Conservation (phyloP, 2,113 vertebrate genomes). For the Bos javanicus region DNA sequence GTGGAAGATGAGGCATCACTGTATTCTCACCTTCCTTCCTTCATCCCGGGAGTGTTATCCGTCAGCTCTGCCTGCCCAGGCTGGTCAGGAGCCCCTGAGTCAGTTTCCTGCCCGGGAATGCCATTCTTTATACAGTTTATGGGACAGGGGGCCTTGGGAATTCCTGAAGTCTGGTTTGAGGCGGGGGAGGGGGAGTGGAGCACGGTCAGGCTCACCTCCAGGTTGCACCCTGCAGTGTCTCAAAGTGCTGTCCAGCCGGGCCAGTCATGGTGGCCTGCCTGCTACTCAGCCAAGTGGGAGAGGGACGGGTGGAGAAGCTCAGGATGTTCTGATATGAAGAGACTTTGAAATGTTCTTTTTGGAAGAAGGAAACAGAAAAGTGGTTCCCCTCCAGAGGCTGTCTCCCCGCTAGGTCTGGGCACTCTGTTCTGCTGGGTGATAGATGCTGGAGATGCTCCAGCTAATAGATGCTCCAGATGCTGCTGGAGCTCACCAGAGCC, state of each 20-base stretch:
- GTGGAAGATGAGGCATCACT: not conserved
- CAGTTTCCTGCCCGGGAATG: conserved; percentile 23
- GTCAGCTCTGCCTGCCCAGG: conserved; percentile 9
- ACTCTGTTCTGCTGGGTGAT: not conserved
- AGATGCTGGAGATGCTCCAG: not conserved
- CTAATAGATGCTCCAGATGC: not conserved
- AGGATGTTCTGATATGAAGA: not conserved
- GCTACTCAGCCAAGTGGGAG: not conserved
- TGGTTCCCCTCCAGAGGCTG: not conserved
- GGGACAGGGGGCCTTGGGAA: not conserved
- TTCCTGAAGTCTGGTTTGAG: not conserved
- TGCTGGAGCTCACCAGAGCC: not conserved
- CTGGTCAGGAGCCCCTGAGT: conserved; percentile 35
- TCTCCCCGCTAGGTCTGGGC: not conserved
- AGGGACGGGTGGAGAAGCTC: not conserved
- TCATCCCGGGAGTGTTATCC: not conserved
- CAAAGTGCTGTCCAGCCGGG: not conserved
- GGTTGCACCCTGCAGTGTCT: not conserved
- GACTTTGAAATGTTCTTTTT: not conserved
- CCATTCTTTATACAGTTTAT: not conserved
- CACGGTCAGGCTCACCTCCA: not conserved
- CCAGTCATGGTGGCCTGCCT: not conserved
- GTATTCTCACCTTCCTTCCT: not conserved
- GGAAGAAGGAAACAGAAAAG: conserved; percentile 19
- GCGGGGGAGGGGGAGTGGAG: not conserved